Conservation (phyloP, 2,113 vertebrate genomes). For the Argyrosomus japonicus region DNA sequence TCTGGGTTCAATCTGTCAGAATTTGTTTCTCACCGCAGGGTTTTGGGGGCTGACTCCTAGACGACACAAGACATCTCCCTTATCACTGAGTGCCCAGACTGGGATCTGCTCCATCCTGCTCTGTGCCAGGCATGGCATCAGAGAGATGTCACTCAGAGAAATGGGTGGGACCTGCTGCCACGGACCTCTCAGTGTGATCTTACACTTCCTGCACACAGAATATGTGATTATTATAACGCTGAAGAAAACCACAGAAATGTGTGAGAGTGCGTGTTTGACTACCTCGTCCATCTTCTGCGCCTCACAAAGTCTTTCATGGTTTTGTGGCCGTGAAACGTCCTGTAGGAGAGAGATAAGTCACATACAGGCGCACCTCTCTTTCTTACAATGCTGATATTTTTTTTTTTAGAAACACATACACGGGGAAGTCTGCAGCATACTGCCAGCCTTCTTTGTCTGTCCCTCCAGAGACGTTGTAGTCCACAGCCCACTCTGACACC, state of each 20-base stretch:
- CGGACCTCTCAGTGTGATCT: slow-evolving; percentile 89
- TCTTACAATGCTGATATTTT: too few relatives aligned
- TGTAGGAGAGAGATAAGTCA: slow-evolving; percentile 67
- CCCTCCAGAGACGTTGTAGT: slow-evolving; percentile 88
- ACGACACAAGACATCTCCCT: slow-evolving; percentile 95
- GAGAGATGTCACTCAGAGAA: slow-evolving; percentile 89
- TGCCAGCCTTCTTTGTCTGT: slow-evolving; percentile 97
- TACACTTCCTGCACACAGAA: slow-evolving; percentile 89
- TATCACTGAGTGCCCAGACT: slow-evolving; percentile 96
- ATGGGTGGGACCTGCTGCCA: slow-evolving; percentile 95
- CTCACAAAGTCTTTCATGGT: slow-evolving; percentile 98
- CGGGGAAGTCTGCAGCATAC: slow-evolving; percentile 96
- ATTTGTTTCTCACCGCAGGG: slow-evolving; percentile 87
- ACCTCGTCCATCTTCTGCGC: slow-evolving; percentile 95
- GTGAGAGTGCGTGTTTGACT: neutral
- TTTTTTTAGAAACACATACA: slow-evolving; percentile 81
- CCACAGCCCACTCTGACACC: slow-evolving; percentile 94
- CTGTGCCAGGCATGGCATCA: slow-evolving; percentile 89
- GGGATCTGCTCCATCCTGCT: slow-evolving; percentile 84
- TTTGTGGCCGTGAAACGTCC: slow-evolving; percentile 96
- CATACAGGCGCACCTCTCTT: neutral
- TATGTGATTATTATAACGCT: neutral
- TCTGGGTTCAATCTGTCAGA: neutral
- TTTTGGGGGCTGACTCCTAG: slow-evolving; percentile 88
- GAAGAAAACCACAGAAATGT: neutral